Evolutionary conservation across 2,797 vertebrate genomes (phyloP).

Genomic region (Thaleichthys pacificus): DNA sequence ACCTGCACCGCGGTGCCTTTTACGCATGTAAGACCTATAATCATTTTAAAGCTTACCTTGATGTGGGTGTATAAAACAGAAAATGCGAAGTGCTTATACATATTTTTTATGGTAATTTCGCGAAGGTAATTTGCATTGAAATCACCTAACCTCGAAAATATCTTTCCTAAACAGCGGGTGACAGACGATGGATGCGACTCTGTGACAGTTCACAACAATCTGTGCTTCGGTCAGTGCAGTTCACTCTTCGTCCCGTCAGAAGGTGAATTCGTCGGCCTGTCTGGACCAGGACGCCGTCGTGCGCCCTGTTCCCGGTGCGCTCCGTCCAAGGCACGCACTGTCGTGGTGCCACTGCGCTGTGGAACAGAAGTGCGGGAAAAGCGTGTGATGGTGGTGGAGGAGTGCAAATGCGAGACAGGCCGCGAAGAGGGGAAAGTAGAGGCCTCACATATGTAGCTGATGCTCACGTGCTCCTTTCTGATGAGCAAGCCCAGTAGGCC

Average conservation of each 20-base stretch:
- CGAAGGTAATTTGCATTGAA: not conserved
- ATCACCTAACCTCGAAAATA: not conserved
- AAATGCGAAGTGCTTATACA: not conserved
- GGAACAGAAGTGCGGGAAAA: slow-evolving; percentile 52
- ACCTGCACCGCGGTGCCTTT: slow-evolving; percentile 71
- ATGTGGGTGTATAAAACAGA: not conserved
- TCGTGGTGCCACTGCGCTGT: slow-evolving; percentile 67
- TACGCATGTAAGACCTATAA: slow-evolving; percentile 64
- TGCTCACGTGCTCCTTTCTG: not conserved
- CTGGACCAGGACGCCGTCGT: slow-evolving; percentile 26
- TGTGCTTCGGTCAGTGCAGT: slow-evolving; percentile 80
- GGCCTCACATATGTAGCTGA: slow-evolving; percentile 40
- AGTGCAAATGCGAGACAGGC: slow-evolving; percentile 76
- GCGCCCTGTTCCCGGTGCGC: slow-evolving; percentile 75
- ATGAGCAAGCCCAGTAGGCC: not conserved
- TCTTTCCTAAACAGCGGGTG: slow-evolving; percentile 62
- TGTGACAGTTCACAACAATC: slow-evolving; percentile 72
- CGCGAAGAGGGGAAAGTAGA: slow-evolving; percentile 57
- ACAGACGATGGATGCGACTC: slow-evolving; percentile 69
- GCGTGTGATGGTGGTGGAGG: slow-evolving; percentile 75
- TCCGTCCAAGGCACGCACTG: slow-evolving; percentile 61
- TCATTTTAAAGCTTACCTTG: not conserved
- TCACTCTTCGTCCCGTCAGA: slow-evolving; percentile 75
- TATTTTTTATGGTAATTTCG: not conserved
- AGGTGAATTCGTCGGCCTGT: slow-evolving; percentile 46